Conservation (phyloP, 2,888 invertebrate species). For the Yponomeuta evonymella region DNA sequence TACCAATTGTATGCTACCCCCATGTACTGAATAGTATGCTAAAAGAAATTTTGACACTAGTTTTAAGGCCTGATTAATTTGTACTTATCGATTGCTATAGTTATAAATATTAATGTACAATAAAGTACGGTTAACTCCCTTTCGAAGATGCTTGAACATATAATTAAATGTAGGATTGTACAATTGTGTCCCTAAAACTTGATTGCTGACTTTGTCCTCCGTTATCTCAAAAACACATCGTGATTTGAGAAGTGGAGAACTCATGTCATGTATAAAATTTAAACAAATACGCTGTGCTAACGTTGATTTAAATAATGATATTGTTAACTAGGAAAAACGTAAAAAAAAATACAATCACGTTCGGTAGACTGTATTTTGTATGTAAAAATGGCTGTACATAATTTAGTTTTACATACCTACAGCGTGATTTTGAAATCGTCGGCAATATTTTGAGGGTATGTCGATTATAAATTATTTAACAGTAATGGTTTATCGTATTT, state of each 20-base stretch:
- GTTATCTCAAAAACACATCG: too few relatives aligned
- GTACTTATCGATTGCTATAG: constrained; percentile 45
- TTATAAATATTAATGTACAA: constrained; percentile 36
- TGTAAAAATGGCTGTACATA: not conserved
- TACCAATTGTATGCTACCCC: constrained; percentile 30
- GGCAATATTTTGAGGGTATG: too few relatives aligned
- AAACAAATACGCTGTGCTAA: not conserved
- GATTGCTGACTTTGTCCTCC: not conserved
- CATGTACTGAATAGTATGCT: constrained; percentile 39
- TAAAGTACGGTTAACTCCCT: not conserved
- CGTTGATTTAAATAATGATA: not conserved
- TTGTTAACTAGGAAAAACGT: too few relatives aligned
- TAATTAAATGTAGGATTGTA: not conserved
- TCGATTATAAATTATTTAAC: too few relatives aligned
- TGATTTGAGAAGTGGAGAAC: too few relatives aligned
- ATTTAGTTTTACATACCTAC: not conserved
- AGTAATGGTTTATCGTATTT: too few relatives aligned
- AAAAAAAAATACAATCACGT: not conserved
- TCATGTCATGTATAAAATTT: too few relatives aligned
- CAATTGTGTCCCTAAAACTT: not conserved
- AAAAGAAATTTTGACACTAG: constrained; percentile 18
- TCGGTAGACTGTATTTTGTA: not conserved
- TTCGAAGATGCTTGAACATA: not conserved
- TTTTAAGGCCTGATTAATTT: constrained; percentile 26
- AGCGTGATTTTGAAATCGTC: too few relatives aligned